Evolutionary conservation across 2,888 invertebrate species (phyloP).

Genomic region (Zele albiditarsus): DNA sequence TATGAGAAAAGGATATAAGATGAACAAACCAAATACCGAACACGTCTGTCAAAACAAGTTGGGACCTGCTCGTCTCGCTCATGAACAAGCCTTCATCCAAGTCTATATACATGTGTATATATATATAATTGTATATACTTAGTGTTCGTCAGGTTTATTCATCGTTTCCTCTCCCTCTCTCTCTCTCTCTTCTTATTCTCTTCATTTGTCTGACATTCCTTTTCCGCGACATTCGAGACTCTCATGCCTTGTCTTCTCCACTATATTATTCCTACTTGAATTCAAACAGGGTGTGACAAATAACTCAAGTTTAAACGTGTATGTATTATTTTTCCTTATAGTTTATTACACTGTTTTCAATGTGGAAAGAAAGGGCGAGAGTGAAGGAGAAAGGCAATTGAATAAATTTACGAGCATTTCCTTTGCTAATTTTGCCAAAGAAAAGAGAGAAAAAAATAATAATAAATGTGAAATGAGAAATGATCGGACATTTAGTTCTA

Average conservation of each 20-base stretch:
- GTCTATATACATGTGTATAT: not conserved
- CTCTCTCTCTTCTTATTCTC: constrained; percentile 29
- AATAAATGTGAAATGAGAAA: not conserved
- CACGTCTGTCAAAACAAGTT: constrained; percentile 66
- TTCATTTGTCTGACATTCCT: constrained; percentile 28
- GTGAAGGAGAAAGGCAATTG: not conserved
- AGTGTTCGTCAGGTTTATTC: constrained; percentile 38
- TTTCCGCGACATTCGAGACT: constrained; percentile 41
- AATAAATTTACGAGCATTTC: not conserved
- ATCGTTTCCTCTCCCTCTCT: constrained; percentile 18
- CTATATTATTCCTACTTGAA: constrained; percentile 36
- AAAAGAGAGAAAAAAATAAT: constrained; percentile 1
- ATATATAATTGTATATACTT: constrained; percentile 12
- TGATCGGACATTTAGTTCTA: not conserved
- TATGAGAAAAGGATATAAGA: constrained; percentile 56
- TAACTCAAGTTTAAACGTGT: constrained; percentile 28
- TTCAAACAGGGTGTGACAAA: constrained; percentile 37
- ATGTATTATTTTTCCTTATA: constrained; percentile 1
- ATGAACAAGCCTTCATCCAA: not conserved
- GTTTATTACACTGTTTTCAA: constrained; percentile 23
- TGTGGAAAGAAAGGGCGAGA: constrained; percentile 3
- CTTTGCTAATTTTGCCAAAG: not conserved
- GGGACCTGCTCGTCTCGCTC: constrained; percentile 25
- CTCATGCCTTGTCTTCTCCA: constrained; percentile 12
- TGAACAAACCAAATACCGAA: constrained; percentile 40